A percentile compares a stretch with the other conserved stretches of the same genome.
Conservation (phyloP, 2,797 vertebrate species). For the Pithecia hirsuta region DNA sequence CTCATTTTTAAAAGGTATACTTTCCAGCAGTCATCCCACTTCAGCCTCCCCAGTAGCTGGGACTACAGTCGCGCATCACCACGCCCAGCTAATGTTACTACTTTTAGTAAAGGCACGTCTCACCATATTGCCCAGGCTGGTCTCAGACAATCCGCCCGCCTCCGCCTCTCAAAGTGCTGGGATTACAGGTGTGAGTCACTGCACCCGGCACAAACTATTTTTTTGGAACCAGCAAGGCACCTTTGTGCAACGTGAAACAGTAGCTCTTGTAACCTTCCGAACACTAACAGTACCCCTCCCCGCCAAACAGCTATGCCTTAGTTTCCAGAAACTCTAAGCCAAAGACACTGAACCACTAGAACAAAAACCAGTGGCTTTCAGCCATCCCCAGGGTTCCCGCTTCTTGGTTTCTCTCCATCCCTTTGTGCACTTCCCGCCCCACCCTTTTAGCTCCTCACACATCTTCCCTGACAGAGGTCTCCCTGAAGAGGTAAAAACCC, state of each 20-base stretch:
- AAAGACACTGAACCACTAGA: neutral
- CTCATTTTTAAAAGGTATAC: neutral
- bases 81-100: neutral
- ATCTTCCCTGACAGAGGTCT: neutral
- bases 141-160: neutral
- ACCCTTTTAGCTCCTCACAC: neutral
- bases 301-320: neutral
- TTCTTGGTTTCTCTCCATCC: rapidly evolving
- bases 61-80: neutral
- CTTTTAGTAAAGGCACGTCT: neutral
- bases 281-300: rapidly evolving
- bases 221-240: neutral
- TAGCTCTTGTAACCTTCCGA: neutral
- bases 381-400: neutral
- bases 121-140: neutral
- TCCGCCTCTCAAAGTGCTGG: neutral
- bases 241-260: neutral
- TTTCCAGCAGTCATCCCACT: neutral
- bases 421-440: rapidly evolving
- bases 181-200: neutral
- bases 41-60: neutral
- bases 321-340: neutral
- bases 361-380: neutral
- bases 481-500: neutral
- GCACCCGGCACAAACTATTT: neutral